Evolutionary conservation across 64 coral and sea anemone species (phyloP).

Genomic region (Montipora sp.): DNA sequence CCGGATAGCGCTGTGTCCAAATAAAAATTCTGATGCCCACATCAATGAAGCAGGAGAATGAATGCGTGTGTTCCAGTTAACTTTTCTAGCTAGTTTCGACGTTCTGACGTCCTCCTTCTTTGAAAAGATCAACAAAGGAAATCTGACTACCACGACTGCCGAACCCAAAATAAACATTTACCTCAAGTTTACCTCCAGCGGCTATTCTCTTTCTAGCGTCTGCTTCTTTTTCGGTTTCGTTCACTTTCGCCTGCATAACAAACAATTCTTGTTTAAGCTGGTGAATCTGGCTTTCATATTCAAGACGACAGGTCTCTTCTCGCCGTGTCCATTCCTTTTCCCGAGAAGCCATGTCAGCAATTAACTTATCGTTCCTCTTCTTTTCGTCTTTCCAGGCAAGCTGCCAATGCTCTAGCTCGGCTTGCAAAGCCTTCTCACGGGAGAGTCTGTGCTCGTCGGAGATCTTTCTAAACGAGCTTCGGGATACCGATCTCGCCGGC

Average conservation of each 20-base stretch:
- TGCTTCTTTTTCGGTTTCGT: conserved; percentile 74
- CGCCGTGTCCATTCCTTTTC: conserved; percentile 87
- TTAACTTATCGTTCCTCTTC: conserved; percentile 88
- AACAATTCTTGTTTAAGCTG: conserved; percentile 96
- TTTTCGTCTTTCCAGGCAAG: conserved; percentile 90
- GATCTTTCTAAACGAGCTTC: conserved; percentile 47
- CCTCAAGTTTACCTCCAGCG: conserved; percentile 81
- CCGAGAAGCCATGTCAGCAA: conserved; percentile 73
- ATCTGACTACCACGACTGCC: too few species aligned
- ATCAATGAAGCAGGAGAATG: too few species aligned
- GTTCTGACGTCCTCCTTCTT: too few species aligned
- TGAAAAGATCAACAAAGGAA: too few species aligned
- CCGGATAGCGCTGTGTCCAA: too few species aligned
- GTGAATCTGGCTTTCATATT: conserved; percentile 92
- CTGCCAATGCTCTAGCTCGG: conserved; percentile 93
- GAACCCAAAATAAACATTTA: background rate
- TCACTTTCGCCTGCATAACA: conserved; percentile 70
- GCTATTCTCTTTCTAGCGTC: conserved; percentile 79
- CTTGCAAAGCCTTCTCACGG: conserved; percentile 75
- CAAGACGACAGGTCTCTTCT: conserved; percentile 72
- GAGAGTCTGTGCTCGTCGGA: conserved; percentile 71
- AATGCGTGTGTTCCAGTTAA: too few species aligned
- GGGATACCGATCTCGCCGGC: conserved; percentile 68
- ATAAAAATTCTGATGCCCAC: too few species aligned
- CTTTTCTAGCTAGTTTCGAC: too few species aligned